Conservation (phyloP, 2,888 invertebrate species). For the Patella pellucida region DNA sequence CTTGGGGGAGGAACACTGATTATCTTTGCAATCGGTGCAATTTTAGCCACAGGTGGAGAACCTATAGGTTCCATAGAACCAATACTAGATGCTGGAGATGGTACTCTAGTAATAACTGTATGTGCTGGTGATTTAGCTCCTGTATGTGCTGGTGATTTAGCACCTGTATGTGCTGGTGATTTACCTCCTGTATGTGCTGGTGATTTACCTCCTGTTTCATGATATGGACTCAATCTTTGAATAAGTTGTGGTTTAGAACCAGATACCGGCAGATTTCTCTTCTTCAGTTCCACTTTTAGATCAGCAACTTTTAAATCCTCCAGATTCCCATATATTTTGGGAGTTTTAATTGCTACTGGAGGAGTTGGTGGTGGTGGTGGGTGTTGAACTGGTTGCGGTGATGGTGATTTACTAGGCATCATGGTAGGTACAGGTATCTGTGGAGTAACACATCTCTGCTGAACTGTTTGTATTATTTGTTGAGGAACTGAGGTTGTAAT, state of each 20-base stretch:
- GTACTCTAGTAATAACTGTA: constrained; percentile 12
- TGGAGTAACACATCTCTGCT: constrained; percentile 23
- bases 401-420: constrained; percentile 29
- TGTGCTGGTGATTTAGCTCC: constrained; percentile 20
- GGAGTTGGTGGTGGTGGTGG: constrained; percentile 33
- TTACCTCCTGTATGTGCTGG: constrained; percentile 17
- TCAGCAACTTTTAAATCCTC: constrained; percentile 98
- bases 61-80: constrained; percentile 1
- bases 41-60: neutral
- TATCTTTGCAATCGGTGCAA: constrained; percentile 32
- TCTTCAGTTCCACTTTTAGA: constrained; percentile 92
- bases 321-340: constrained; percentile 75
- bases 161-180: constrained; percentile 17
- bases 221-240: constrained; percentile 83
- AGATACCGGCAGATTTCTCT: constrained; percentile 92
- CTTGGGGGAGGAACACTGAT: constrained; percentile 32
- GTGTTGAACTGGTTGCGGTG: constrained; percentile 39
- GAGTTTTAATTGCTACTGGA: constrained; percentile 22
- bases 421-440: constrained; percentile 51
- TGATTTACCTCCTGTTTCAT: constrained; percentile 54
- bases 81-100: constrained; percentile 16
- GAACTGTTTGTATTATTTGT: constrained; percentile 24
- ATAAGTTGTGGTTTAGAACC: constrained; percentile 96
- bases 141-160: constrained; percentile 18
- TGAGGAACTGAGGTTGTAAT: constrained; percentile 25